These are phyloP conservation scores for Myodes glareolus DNA, from an alignment of 2,113 vertebrate species.

Conservation along the genomic window DNA sequence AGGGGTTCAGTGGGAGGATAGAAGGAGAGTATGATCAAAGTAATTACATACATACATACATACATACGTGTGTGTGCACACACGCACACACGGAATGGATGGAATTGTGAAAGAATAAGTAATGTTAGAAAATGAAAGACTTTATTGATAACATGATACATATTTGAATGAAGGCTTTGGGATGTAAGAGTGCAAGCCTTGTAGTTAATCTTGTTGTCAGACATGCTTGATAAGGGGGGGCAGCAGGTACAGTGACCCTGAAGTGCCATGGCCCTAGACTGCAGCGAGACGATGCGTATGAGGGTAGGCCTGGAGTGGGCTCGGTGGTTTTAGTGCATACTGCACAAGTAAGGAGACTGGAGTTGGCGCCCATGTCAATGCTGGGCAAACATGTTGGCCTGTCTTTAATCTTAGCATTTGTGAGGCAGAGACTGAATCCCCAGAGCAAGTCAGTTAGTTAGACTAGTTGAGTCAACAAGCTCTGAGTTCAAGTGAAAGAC, in stretches of 20 bases:
- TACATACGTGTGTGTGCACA: too few relatives aligned
- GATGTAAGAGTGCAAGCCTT: not conserved
- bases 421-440: not conserved
- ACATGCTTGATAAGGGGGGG: not conserved
- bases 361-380: not conserved
- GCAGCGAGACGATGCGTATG: not conserved
- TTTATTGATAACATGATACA: not conserved
- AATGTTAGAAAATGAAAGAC: not conserved
- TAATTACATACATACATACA: not conserved
- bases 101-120: not conserved
- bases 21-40: not conserved
- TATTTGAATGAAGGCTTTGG: slow-evolving; percentile 10
- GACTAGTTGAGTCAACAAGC: not conserved
- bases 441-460: not conserved
- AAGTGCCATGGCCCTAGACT: not conserved
- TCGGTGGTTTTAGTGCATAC: not conserved
- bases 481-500: not conserved
- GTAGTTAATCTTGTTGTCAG: not conserved
- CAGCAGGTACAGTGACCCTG: not conserved
- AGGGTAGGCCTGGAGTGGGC: not conserved
- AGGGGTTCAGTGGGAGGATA: not conserved
- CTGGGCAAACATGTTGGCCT: not conserved
- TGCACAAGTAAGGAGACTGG: not conserved
- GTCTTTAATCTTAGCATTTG: not conserved
- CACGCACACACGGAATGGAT: too few relatives aligned